Conservation (phyloP, 2,888 invertebrate genomes). For the Polydesmus complanatus region DNA sequence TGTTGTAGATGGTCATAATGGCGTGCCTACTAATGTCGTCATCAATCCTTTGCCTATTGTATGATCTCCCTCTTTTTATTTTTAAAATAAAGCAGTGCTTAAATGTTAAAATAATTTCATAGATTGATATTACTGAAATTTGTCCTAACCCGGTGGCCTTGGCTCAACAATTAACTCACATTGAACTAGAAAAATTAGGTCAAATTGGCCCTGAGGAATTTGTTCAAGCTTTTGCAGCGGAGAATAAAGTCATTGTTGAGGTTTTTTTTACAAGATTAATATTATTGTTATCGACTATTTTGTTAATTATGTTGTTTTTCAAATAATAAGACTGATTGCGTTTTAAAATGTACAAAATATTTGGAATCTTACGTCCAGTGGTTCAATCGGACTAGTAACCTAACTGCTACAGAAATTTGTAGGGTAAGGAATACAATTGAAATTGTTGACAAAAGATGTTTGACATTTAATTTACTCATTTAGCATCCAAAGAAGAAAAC, state of each 20-base stretch:
- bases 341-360: constrained; percentile 81
- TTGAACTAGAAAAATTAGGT: constrained; percentile 81
- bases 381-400: constrained; percentile 91
- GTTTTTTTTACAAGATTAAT: not conserved
- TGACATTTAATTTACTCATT: no score
- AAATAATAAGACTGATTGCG: constrained; percentile 31
- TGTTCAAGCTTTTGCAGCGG: constrained; percentile 82
- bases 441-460: no score
- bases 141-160: constrained; percentile 43
- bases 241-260: constrained; percentile 40
- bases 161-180: constrained; percentile 85
- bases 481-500: constrained; percentile 88
- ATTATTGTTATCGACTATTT: not conserved
- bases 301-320: not conserved
- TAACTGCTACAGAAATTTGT: constrained; percentile 88
- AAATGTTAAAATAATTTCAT: constrained; percentile 17
- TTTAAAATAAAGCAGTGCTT: not conserved
- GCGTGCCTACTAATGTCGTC: constrained; percentile 40
- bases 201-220: constrained; percentile 96
- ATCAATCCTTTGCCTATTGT: constrained; percentile 50
- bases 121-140: constrained; percentile 58
- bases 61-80: constrained; percentile 21
- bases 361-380: constrained; percentile 92
- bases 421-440: constrained; percentile 52
- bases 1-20: constrained; percentile 50